phyloP scores from a whole-genome alignment of 2,888 invertebrate species.

The Plutella xylostella region DNA sequence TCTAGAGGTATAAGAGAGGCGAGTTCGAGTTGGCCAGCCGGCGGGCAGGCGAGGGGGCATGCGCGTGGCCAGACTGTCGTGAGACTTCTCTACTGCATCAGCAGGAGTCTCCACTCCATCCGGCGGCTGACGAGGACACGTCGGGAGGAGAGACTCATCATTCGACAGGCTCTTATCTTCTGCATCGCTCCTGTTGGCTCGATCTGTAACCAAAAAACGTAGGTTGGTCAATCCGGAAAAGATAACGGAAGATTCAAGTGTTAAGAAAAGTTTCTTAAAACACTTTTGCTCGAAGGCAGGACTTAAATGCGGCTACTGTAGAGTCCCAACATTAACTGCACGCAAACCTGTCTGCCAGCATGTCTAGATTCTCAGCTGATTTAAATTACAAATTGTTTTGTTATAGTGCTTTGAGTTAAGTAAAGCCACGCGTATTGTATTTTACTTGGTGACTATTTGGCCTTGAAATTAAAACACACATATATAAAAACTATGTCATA shows the following conservation, averaged over 20 bases:
- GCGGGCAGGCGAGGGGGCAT: constrained; percentile 43
- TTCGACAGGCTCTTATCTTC: constrained; percentile 63
- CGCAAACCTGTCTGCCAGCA: constrained; percentile 28
- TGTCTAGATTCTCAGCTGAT: constrained; percentile 30
- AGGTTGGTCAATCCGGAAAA: neutral
- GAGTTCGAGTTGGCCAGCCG: constrained; percentile 41
- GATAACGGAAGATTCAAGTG: too few species aligned
- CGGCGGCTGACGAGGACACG: constrained; percentile 80
- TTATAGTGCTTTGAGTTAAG: neutral
- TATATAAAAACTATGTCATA: too few species aligned
- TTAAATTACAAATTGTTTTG: constrained; percentile 10
- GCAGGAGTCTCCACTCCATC: constrained; percentile 86
- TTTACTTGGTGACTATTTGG: too few species aligned
- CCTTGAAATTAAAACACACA: too few species aligned
- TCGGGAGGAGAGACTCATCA: constrained; percentile 60
- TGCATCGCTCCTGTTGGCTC: constrained; percentile 52
- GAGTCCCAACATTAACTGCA: constrained; percentile 26
- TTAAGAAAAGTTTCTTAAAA: neutral
- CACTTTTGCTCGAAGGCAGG: constrained; percentile 8
- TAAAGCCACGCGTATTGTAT: neutral
- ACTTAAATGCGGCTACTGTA: constrained; percentile 11
- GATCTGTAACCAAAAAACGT: constrained; percentile 35
- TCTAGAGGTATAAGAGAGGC: constrained; percentile 63
- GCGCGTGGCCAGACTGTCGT: constrained; percentile 43
- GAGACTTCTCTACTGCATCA: constrained; percentile 72